These are phyloP conservation scores for Taurulus bubalis DNA, from an alignment of 2,113 vertebrate species.

Conservation along the genomic window DNA sequence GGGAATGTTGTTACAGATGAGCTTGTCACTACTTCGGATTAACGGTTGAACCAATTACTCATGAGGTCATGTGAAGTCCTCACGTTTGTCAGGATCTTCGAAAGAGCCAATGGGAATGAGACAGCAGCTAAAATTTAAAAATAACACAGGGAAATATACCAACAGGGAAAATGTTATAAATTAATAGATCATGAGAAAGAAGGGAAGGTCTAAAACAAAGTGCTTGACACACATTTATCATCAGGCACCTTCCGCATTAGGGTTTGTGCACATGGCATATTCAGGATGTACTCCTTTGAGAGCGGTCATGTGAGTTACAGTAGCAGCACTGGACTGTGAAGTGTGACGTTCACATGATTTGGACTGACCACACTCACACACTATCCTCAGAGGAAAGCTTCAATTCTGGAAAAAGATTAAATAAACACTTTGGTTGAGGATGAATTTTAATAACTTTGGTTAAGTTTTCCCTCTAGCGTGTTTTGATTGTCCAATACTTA, in stretches of 20 bases:
- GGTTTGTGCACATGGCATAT: neutral
- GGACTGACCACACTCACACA: constrained; percentile 15
- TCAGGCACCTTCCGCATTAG: neutral
- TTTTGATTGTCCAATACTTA: neutral
- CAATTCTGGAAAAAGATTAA: neutral
- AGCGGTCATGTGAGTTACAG: neutral
- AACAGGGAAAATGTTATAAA: neutral
- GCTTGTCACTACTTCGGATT: constrained; percentile 34
- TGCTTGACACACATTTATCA: neutral
- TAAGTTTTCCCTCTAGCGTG: neutral
- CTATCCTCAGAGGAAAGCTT: constrained; percentile 2
- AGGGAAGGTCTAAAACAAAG: neutral
- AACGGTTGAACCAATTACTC: constrained; percentile 65
- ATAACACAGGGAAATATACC: neutral
- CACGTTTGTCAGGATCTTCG: constrained; percentile 26
- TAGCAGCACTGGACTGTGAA: neutral
- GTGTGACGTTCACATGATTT: constrained; percentile 44
- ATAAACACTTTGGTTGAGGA: neutral
- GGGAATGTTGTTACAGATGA: constrained; percentile 34
- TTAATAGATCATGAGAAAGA: neutral
- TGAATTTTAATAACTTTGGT: neutral
- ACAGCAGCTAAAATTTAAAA: neutral
- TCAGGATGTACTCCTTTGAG: neutral
- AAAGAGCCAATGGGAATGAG: neutral
- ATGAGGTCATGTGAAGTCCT: constrained; percentile 36